Percentiles rank a stretch among this genome's conserved stretches.
phyloP scores from a whole-genome alignment of 2,113 vertebrate genomes.

The Caranx melampygus region DNA sequence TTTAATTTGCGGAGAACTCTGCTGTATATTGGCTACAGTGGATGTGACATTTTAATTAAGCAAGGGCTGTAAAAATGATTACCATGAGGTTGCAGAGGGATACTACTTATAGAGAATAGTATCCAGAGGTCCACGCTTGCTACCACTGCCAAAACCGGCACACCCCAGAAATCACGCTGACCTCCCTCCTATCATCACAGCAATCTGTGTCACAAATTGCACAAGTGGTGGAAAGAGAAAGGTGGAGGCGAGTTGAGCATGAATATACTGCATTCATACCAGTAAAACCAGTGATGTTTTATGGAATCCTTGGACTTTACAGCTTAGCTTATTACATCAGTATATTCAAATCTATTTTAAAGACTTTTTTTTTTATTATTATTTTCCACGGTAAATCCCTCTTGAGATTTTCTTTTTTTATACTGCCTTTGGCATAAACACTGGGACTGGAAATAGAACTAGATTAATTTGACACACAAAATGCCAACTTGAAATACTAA shows the following conservation, averaged over 20 bases:
- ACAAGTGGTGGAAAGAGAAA: background rate
- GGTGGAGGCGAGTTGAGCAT: background rate
- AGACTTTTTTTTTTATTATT: conserved; percentile 2
- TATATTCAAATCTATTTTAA: conserved; percentile 55
- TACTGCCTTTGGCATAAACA: conserved; percentile 75
- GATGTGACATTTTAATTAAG: conserved; percentile 82
- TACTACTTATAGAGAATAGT: conserved; percentile 49
- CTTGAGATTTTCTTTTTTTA: conserved; percentile 58
- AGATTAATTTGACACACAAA: conserved; percentile 70
- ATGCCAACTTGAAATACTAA: conserved; percentile 50
- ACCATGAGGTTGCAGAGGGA: conserved; percentile 46
- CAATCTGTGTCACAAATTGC: conserved; percentile 3
- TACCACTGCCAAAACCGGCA: conserved; percentile 26
- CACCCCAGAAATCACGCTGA: conserved; percentile 34
- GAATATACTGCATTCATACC: background rate
- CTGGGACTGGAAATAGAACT: conserved; percentile 62
- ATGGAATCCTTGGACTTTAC: conserved; percentile 2
- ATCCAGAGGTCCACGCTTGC: conserved; percentile 14
- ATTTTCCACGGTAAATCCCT: conserved; percentile 47
- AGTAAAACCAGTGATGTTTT: conserved; percentile 16
- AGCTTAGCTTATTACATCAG: conserved; percentile 42
- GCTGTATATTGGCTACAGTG: conserved; percentile 65
- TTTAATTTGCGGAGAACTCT: conserved; percentile 78
- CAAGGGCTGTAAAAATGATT: conserved; percentile 72
- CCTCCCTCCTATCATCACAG: conserved; percentile 20